Evolutionary conservation across 2,797 vertebrate genomes (phyloP), one percentile per base, ranked within the genome.

Genomic region (Spea hammondii): DNA sequence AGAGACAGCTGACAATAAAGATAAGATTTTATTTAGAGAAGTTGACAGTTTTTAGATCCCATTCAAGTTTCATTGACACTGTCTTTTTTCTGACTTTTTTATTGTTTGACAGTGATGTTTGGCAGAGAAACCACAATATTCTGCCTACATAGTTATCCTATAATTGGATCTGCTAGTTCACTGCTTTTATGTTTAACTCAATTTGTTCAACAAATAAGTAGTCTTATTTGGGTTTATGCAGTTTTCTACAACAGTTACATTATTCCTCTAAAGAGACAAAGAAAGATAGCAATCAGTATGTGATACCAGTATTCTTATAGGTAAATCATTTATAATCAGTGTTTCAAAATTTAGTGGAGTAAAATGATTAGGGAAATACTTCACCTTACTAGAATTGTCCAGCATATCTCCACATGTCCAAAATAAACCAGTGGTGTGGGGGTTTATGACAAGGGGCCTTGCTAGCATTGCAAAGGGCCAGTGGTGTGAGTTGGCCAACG

Each of bases 11-110:
- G 65, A 67, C 65, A 67, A 67, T 48, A 47, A 48, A 14, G 65
- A 67, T 67, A 67, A 67, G 65, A 67, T 67, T 67, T 67, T 67
- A 67, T 67, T 48, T 49, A n/a, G 65, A 67, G 14, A 67, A 67
- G 65, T 13, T 47, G 47, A 67, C 47, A 49, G 47, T 67, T 67
- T 67, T 67, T 48, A 49, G 44, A 67, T 48, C 65, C 12, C 13
- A 48, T 67, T 49, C 65, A 48, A 67, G 65, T 67, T 48, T 67
- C 45, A 48, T 67, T 67, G 65, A 67, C 65, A 67, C 45, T 48
- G 65, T 67, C 11, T 67, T 47, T 67, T 12, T 6, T 67, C 47
- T 67, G 12, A 6, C 46, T 49, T 49, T 47, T 48, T 13, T 47
- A 6, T 47, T 46, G 46, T 47, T 4, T 67, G 65, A 67, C 65